Base-by-base conservation (phyloP, 2,113 vertebrate genomes). In the Tragelaphus buxtoni region DNA sequence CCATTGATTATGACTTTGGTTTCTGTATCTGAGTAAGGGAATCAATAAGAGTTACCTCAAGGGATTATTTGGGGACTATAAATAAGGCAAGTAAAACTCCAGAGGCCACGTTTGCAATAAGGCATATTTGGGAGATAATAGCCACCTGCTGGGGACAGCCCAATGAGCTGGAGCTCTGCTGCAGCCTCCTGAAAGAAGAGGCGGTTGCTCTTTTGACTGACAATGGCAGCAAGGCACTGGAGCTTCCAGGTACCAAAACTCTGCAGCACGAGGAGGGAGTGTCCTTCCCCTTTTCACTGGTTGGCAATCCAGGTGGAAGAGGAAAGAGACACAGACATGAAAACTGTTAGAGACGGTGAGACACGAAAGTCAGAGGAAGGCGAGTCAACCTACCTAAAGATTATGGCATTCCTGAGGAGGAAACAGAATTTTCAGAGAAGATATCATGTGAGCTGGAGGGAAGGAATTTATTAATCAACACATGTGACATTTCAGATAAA, bases 241-340 rank as follows among this genome's bases (percentile, higher is more conserved):
- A 28, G 11, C 9, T 11, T 24, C 2, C 9, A 5, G 8, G 53
- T 12, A 42, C 35, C 18, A 5, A 76, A 55, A 14, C 12, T 39
- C 39, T 61, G 58, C 17, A 9, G 5, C n/a, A 4, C 0, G 4
- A 18, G 22, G 28, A 18, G 7, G 8, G 47, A 60, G 42, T 2
- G 51, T 45, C 84, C 60, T 45, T 42, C 22, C 42, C 4, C 26
- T 11, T 22, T 81, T 61, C 22, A 22, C n/a, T 39, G 61, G 28
- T 22, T 58, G 58, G 18, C 35, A 5, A 30, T 47, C n/a, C 63
- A 35, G 56, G 22, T 0, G 4, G 5, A 53, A 47, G 22, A 30
- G 26, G 58, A 83, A 22, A 69, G 9, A 77, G 32, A 42, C 63
- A 53, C 16, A 65, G 14, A 16, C 53, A 11, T 6, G 26, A 35